Conservation (phyloP, 2,888 invertebrate species). For the Zaprionus bogoriensis region DNA sequence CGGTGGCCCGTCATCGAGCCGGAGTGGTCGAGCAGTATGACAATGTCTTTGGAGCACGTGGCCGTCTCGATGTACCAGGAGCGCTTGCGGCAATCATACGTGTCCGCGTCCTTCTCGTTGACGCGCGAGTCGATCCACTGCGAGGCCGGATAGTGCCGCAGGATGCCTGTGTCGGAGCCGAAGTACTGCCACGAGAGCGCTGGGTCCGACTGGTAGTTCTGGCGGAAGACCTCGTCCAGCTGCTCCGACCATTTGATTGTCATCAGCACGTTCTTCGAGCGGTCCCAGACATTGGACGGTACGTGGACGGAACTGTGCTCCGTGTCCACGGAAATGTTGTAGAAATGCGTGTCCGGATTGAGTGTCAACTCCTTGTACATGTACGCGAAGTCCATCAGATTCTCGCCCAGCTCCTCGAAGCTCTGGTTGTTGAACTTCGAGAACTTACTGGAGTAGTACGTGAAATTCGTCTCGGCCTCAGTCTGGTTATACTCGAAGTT, state of each 20-base stretch:
- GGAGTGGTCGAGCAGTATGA: conserved; percentile 96
- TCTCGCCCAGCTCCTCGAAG: conserved; percentile 68
- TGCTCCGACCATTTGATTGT: conserved; percentile 96
- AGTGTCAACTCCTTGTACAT: conserved; percentile 85
- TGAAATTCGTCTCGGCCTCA: conserved; percentile 77
- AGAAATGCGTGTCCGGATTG: conserved; percentile 91
- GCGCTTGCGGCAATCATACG: conserved; percentile 95
- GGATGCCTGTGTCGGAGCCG: conserved; percentile 95
- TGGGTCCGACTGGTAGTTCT: conserved; percentile 94
- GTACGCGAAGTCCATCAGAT: conserved; percentile 69
- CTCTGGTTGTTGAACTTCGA: conserved; percentile 84
- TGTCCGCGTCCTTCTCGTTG: conserved; percentile 85
- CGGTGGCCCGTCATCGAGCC: conserved; percentile 97
- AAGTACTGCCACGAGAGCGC: conserved; percentile 98
- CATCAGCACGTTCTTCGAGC: conserved; percentile 86
- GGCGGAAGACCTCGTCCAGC: conserved; percentile 91
- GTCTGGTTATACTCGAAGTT: conserved; percentile 84
- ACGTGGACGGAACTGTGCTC: conserved; percentile 94
- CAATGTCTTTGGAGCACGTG: conserved; percentile 98
- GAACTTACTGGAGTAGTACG: conserved; percentile 93
- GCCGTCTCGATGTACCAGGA: conserved; percentile 99
- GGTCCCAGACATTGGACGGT: conserved; percentile 95
- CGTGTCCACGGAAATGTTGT: conserved; percentile 91
- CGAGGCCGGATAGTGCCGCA: conserved; percentile 95
- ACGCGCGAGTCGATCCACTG: conserved; percentile 85